Percentiles rank a stretch among this genome's conserved stretches.
Evolutionary conservation across 2,113 vertebrate species (phyloP).

Genomic region (Odontophorus gujanensis): DNA sequence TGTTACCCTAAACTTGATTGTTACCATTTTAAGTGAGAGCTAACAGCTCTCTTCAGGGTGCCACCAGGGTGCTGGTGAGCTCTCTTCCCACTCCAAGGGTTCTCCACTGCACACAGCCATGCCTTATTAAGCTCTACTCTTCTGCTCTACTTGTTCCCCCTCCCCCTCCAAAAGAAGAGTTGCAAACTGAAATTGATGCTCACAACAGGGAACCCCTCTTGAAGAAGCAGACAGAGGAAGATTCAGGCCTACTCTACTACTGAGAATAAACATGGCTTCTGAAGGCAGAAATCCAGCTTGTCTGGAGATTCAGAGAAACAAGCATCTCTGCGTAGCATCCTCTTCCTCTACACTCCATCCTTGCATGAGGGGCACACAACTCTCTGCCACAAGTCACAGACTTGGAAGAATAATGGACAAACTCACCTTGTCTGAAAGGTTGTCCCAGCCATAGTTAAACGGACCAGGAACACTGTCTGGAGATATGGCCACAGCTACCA

Average conservation of each 20-base stretch:
- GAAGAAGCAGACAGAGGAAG: neutral
- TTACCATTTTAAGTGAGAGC: neutral
- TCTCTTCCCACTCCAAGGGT: neutral
- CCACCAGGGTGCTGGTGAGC: neutral
- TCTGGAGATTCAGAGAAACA: neutral
- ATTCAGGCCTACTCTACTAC: neutral
- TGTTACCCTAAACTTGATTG: neutral
- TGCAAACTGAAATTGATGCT: neutral
- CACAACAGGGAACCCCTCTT: neutral
- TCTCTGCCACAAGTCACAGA: neutral
- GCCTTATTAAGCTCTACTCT: constrained; percentile 8
- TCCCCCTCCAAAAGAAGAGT: neutral
- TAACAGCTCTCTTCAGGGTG: neutral
- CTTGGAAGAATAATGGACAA: neutral
- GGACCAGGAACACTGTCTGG: constrained; percentile 87
- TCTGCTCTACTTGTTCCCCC: constrained; percentile 44
- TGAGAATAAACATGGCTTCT: neutral
- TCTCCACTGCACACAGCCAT: neutral
- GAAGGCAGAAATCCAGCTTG: neutral
- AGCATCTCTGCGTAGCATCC: accelerated
- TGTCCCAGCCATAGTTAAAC: constrained; percentile 97
- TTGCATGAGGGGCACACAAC: accelerated
- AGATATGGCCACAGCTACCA: constrained; percentile 89
- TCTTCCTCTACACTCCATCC: neutral
- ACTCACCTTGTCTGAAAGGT: constrained; percentile 91